Evolutionary conservation across 1,140 invertebrate genomes (phyloP), one percentile per base, ranked within the genome.

Genomic region (Schmidtea mediterranea): DNA sequence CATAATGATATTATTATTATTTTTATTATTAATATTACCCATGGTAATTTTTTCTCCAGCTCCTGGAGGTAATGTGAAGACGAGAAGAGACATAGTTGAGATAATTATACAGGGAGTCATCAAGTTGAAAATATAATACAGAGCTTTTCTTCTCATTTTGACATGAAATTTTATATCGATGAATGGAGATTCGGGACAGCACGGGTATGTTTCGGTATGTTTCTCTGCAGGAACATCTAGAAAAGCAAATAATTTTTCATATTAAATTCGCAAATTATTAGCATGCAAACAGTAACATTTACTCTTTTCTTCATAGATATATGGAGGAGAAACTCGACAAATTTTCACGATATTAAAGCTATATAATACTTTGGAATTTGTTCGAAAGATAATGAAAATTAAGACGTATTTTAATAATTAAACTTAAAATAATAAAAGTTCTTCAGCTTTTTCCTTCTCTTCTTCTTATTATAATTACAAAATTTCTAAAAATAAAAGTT

Each of bases 111-210:
- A 92, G 52, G 87, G 87, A 63, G 94, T 84, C 66, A 94, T 94
- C 58, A 94, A 74, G 73, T 94, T 94, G 75, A 92, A 94, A 72
- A 90, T 90, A 73, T 94, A 94, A 73, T 94, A 94, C 53, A 94
- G 74, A 49, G 87, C 90, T 63, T 86, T 75, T 62, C 87, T 74
- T 62, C 86, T 74, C 68, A 94, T 90, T 63, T 84, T 79, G 59
- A 94, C 82, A 59, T 78, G 78, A 71, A 89, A 92, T 57, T 82
- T 89, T 56, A 90, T 81, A 69, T 90, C 84, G 62, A 87, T 79
- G 66, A 89, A 89, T 53, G 82, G 82, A 10, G 26, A 32, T 70
- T 41, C 18, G 3, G 60, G 60, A 46, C 59, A 63, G 40, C 60
- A 63, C 13, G 59, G 58, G 49, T 64, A 65, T 40, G 49, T 51